Evolutionary conservation across 2,113 vertebrate genomes (phyloP).

Genomic region (Taxidea taxus): DNA sequence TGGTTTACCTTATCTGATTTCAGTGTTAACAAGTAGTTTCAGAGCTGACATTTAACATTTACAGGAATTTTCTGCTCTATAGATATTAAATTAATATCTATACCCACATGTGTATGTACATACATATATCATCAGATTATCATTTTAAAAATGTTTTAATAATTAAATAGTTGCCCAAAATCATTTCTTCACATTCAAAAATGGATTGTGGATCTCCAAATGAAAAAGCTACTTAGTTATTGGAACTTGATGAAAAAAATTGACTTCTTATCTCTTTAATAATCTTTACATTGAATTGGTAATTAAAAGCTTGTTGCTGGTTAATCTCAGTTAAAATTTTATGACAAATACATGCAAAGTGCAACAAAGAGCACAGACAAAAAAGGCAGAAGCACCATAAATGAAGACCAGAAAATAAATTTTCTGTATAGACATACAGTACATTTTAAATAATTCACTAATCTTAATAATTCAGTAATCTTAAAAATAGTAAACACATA

Average conservation of each 20-base stretch:
- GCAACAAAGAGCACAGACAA: constrained; percentile 21
- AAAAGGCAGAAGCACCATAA: constrained; percentile 40
- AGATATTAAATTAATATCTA: constrained; percentile 55
- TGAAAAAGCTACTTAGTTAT: constrained; percentile 57
- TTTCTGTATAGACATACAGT: background rate
- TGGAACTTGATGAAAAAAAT: constrained; percentile 67
- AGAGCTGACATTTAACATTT: constrained; percentile 52
- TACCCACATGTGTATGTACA: background rate
- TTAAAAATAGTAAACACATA: background rate
- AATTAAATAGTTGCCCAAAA: constrained; percentile 58
- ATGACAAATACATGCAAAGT: constrained; percentile 53
- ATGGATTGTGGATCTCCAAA: constrained; percentile 47
- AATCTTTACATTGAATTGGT: constrained; percentile 68
- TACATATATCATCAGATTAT: background rate
- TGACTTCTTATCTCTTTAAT: constrained; percentile 59
- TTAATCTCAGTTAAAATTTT: constrained; percentile 47
- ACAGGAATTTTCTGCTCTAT: constrained; percentile 48
- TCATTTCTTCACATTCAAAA: constrained; percentile 71
- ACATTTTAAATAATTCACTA: constrained; percentile 39
- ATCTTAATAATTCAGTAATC: constrained; percentile 3
- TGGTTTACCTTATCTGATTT: constrained; percentile 66
- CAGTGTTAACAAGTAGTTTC: constrained; percentile 71
- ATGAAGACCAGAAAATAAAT: constrained; percentile 36
- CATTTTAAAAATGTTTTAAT: constrained; percentile 42
- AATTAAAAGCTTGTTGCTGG: constrained; percentile 78